Base-by-base conservation (phyloP, 1,140 invertebrate species). In the Pissodes strobi region DNA sequence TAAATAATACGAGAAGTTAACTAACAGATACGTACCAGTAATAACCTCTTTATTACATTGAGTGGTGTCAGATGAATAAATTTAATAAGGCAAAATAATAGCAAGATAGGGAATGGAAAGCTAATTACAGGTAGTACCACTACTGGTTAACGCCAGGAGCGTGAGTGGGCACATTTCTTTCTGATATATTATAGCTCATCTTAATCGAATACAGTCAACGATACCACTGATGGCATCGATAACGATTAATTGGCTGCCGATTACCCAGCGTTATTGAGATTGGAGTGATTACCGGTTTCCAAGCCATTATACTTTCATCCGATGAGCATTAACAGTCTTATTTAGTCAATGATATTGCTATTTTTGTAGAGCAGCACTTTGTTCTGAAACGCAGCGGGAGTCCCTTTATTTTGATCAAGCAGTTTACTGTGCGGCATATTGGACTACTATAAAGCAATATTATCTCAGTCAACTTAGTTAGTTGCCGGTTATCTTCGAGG, bases 241-340 rank as follows among this genome's bases (percentile, higher is more conserved):
- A 64, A 66, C 52, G 61, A 73, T 73, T 73, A 73, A 73, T 73
- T 71, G 69, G 71, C 71, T 71, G 67, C 71, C 69, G 71, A 69
- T 64, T 73, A 73, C 71, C 69, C 67, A 71, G 67, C 67, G 55
- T 65, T 71, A 73, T 71, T 71, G 71, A 69, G 71, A 73, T 73
- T 71, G 71, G 68, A 62, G 51, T 65, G 51, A 68, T 63, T 58
- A 56, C 17, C 48, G 41, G 62, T 56, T 37, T 18, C 39, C 37
- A 27, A 30, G 57, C 65, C 58, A 70, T 70, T 70, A 70, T 70
- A 66, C 69, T 68, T 64, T 68, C 68, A 70, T 70, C 58, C n/a
- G 30, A 52, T 59, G 59, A 68, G 53, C 65, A 64, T 69, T 62
- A 69, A 53, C 55, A 34, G 55, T 67, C 64, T 69, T 69, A 67